phyloP scores from a whole-genome alignment of 2,797 vertebrate species.

The Urophycis tenuis region DNA sequence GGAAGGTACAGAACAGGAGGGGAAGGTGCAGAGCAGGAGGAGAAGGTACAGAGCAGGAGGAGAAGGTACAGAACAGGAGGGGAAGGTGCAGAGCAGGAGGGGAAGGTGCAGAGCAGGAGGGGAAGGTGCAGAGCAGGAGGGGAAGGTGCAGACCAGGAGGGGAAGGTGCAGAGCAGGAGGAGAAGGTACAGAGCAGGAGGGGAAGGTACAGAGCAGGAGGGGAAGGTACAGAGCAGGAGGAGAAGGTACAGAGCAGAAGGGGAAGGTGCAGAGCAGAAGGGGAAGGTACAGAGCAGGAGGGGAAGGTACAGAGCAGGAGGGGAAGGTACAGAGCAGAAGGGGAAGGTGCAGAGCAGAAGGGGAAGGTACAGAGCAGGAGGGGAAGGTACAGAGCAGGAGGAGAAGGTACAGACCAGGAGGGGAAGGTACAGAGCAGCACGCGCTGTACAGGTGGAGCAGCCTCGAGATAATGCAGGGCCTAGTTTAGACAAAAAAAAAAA shows the following conservation, averaged over 20 bases:
- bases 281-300: slow-evolving; percentile 40
- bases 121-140: slow-evolving; percentile 49
- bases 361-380: slow-evolving; percentile 40
- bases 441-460: slow-evolving; percentile 46
- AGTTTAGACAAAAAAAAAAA: no score
- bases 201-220: slow-evolving; percentile 49
- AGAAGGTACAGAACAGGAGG: slow-evolving; percentile 40
- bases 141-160: slow-evolving; percentile 39
- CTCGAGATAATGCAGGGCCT: neutral
- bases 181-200: slow-evolving; percentile 40
- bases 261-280: no score
- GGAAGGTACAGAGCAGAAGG: slow-evolving; percentile 40
- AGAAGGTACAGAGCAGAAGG: no score
- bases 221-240: slow-evolving; percentile 40
- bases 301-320: slow-evolving; percentile 49
- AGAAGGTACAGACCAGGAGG: slow-evolving; percentile 40
- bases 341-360: slow-evolving; percentile 50
- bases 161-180: slow-evolving; percentile 49
- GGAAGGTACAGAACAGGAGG: slow-evolving; percentile 40
- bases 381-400: slow-evolving; percentile 51
- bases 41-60: no score
- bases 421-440: slow-evolving; percentile 43
- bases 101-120: slow-evolving; percentile 39
- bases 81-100: slow-evolving; percentile 49
- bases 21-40: no score